A percentile compares a stretch with the other conserved stretches of the same genome.
Evolutionary conservation across 2,888 invertebrate genomes (phyloP).

Genomic region (Drosophila mayaguana): DNA sequence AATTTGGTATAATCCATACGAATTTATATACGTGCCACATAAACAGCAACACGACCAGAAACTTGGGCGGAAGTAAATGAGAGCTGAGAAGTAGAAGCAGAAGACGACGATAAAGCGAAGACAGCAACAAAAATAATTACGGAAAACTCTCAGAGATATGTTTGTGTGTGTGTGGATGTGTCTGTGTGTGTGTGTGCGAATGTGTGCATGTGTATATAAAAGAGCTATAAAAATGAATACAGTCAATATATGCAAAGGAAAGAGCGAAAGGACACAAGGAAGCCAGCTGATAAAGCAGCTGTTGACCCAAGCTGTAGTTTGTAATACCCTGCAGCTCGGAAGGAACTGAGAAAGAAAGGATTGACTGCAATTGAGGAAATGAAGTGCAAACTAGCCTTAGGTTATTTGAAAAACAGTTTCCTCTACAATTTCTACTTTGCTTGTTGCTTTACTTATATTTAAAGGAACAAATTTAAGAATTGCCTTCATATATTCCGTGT

Average conservation of each 20-base stretch:
- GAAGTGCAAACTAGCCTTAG: not conserved
- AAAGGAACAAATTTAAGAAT: too few species aligned
- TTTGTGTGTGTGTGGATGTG: not conserved
- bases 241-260: conserved; percentile 29
- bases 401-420: not conserved
- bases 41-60: conserved; percentile 40
- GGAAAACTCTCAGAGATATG: conserved; percentile 22
- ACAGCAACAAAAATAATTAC: conserved; percentile 47
- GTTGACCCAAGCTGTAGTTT: conserved; percentile 32
- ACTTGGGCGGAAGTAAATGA: conserved; percentile 45
- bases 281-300: conserved; percentile 47
- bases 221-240: conserved; percentile 52
- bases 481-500: too few species aligned
- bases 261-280: conserved; percentile 6
- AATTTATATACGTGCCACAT: conserved; percentile 59
- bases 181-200: not conserved
- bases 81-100: not conserved
- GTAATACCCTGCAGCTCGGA: conserved; percentile 14
- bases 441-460: too few species aligned
- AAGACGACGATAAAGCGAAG: not conserved
- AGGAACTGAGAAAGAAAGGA: conserved; percentile 8
- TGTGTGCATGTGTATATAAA: conserved; percentile 2
- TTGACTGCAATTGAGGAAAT: not conserved
- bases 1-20: conserved; percentile 63
- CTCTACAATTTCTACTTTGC: too few species aligned